A percentile compares a stretch with the other conserved stretches of the same genome.
Conservation (phyloP, 1,140 invertebrate species). For the Danaus melanippus region DNA sequence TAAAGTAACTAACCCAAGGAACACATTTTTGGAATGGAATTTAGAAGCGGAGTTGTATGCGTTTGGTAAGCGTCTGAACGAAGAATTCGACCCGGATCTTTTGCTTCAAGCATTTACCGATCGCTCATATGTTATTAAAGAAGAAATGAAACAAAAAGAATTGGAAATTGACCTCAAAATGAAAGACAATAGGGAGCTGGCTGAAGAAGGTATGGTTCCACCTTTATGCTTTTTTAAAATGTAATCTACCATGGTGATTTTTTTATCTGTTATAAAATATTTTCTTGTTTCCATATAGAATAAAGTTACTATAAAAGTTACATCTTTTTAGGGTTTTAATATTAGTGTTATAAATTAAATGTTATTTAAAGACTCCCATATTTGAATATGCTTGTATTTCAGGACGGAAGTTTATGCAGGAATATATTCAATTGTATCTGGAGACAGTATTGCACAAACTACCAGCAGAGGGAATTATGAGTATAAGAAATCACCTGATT, state of each 20-base stretch:
- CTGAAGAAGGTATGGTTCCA: conserved; percentile 74
- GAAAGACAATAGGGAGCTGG: conserved; percentile 79
- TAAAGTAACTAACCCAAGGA: conserved; percentile 66
- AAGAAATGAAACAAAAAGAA: conserved; percentile 78
- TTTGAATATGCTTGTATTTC: conserved; percentile 16
- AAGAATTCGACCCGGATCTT: conserved; percentile 82
- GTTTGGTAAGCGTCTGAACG: conserved; percentile 88
- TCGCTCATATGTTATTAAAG: conserved; percentile 82
- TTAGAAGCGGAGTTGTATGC: conserved; percentile 90
- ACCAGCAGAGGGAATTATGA: conserved; percentile 78
- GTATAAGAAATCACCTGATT: conserved; percentile 78
- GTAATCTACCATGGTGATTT: too few relatives aligned
- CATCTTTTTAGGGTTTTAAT: too few relatives aligned
- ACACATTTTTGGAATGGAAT: conserved; percentile 87
- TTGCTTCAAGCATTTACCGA: conserved; percentile 86
- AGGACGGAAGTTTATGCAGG: conserved; percentile 61
- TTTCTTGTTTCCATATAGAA: too few relatives aligned
- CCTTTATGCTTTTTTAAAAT: too few relatives aligned
- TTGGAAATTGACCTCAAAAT: conserved; percentile 80
- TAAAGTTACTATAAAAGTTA: too few relatives aligned
- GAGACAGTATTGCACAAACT: conserved; percentile 78
- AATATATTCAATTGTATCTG: conserved; percentile 69
- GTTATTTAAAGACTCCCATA: too few relatives aligned
- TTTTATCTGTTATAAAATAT: too few relatives aligned
- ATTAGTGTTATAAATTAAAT: too few relatives aligned